Conservation (phyloP, 2,113 vertebrate genomes). For the Nyctereutes procyonoides region DNA sequence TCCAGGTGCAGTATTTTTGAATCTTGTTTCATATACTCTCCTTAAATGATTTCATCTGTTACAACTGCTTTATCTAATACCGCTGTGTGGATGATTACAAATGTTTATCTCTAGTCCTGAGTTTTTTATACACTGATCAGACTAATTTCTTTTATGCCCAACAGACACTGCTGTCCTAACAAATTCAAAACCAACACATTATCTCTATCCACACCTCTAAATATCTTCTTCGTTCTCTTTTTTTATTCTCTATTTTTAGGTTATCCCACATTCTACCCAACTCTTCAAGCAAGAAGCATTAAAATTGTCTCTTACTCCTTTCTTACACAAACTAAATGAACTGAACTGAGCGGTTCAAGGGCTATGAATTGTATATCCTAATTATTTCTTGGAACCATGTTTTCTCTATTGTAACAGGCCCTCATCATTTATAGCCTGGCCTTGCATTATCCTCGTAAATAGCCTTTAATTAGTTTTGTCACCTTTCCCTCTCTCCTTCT, state of each 20-base stretch:
- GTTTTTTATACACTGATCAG: neutral
- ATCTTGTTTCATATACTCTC: neutral
- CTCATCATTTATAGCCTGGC: neutral
- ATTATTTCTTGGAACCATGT: neutral
- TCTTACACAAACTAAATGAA: neutral
- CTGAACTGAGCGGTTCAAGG: neutral
- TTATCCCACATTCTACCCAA: neutral
- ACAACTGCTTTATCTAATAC: neutral
- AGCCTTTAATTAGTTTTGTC: neutral
- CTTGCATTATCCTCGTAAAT: neutral
- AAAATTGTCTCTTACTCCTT: neutral
- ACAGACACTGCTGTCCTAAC: neutral
- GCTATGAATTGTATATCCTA: neutral
- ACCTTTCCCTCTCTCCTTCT: neutral
- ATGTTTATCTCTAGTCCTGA: neutral
- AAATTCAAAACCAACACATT: conserved; percentile 14
- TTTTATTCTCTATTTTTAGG: neutral
- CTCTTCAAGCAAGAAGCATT: neutral
- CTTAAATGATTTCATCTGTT: neutral
- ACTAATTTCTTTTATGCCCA: neutral
- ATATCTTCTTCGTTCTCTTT: neutral
- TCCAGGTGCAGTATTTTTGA: neutral
- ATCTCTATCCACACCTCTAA: neutral
- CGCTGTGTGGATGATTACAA: neutral
- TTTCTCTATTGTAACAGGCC: neutral